Evolutionary conservation across 2,888 invertebrate species (phyloP), one percentile per base, ranked within the genome.

Genomic region (Strigamia maritima): DNA sequence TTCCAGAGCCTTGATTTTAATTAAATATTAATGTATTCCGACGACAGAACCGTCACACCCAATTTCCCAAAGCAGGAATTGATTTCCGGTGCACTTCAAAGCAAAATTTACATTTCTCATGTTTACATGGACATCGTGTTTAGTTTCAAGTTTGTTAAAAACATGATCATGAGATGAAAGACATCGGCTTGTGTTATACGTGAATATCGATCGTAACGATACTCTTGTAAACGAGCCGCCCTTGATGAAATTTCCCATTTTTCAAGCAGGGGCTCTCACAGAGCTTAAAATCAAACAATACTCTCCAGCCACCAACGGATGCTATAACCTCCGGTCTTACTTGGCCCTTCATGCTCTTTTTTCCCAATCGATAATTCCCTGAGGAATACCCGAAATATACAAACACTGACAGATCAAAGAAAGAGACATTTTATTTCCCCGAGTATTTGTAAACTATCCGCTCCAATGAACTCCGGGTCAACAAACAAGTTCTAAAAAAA

Each of bases 201-300:
- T 49, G 49, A 49, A 28, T 26, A 65, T 65, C 65, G 65, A 65
- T 65, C 65, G 65, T 65, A 24, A 26, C 14, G 65, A 26, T 49
- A 49, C 65, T 14, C 24, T 65, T 26, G 65, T 65, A 65, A 65
- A 10, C 7, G 65, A 65, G 65, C 65, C 65, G 65, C 65, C 65
- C 65, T 65, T 65, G 65, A 65, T 65, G 65, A 65, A 65, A 65
- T 65, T 65, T 65, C 65, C 65, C 65, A 65, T 65, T 65, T 65
- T 28, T 26, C 65, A 65, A 26, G 26, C 65, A 14, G 24, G 65
- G 26, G 28, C 24, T 65, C 65, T 24, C 26, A 65, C 12, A 26
- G 16, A 3, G 26, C 65, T 24, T 2, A 24, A 65, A 65, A 65
- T 28, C 65, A 65, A 65, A 65, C 65, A 65, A 65, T 65, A 65